Evolutionary conservation across 2,888 invertebrate genomes (phyloP).

Genomic region (Rhimphoctona megacephalus): DNA sequence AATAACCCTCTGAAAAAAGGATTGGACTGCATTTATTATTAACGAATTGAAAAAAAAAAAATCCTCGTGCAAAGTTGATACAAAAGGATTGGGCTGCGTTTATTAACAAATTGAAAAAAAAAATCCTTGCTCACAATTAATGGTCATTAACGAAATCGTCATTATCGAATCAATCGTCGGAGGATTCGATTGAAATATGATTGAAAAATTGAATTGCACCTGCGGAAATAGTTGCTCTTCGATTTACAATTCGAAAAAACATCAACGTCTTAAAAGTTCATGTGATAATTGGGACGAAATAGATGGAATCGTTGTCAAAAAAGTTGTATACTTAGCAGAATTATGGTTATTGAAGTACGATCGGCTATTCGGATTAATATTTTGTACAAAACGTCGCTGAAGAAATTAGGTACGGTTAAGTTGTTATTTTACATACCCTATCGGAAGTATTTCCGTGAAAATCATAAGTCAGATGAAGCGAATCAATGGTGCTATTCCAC

Average conservation of each 20-base stretch:
- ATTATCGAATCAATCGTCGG: background rate
- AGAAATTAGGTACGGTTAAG: background rate
- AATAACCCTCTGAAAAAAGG: too few species aligned
- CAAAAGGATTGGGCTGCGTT: too few species aligned
- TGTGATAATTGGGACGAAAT: too few species aligned
- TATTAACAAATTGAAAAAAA: background rate
- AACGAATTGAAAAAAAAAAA: background rate
- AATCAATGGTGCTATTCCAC: too few species aligned
- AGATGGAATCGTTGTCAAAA: background rate
- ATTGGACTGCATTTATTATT: too few species aligned
- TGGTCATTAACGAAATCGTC: background rate
- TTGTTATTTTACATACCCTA: background rate
- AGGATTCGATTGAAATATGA: background rate
- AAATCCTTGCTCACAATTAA: background rate
- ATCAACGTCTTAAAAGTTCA: background rate
- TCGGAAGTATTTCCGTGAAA: too few species aligned
- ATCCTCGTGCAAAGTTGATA: background rate
- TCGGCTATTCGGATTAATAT: background rate
- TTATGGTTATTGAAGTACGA: background rate
- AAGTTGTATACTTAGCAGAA: background rate
- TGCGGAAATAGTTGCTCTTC: background rate
- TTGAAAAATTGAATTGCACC: background rate
- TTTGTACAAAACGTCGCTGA: background rate
- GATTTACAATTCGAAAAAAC: background rate
- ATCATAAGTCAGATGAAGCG: too few species aligned